These are phyloP conservation scores for Rhodinocichla rosea DNA, from an alignment of 2,113 vertebrate genomes.

Conservation along the genomic window DNA sequence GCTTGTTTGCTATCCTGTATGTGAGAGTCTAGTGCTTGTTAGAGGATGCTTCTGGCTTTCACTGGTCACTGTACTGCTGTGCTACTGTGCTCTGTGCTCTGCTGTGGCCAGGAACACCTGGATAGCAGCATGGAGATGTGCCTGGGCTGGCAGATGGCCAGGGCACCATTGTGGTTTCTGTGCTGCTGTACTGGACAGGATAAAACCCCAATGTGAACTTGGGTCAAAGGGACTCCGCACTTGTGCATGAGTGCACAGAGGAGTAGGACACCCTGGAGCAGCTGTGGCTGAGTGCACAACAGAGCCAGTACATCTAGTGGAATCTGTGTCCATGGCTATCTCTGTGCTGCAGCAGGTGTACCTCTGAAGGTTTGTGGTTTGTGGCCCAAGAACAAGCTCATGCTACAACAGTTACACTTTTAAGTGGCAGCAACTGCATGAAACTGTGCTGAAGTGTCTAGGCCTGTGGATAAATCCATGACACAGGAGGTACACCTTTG, in stretches of 20 bases:
- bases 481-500: neutral
- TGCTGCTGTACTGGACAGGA: neutral
- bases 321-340: too few species aligned
- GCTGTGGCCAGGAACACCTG: neutral
- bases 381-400: neutral
- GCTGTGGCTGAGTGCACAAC: neutral
- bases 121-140: neutral
- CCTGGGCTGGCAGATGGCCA: neutral
- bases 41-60: neutral
- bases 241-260: too few species aligned
- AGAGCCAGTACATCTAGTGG: neutral
- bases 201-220: neutral
- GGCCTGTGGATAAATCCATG: neutral
- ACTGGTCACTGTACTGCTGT: fast-evolving
- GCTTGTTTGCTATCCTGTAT: fast-evolving
- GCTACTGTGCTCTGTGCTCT: neutral
- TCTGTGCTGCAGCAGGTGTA: neutral
- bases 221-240: neutral
- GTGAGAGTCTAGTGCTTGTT: neutral
- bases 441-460: neutral
- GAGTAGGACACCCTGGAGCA: neutral
- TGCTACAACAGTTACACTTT: neutral
- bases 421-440: neutral
- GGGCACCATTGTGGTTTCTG: neutral
- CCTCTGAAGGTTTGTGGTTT: neutral